A percentile compares a stretch with the other conserved stretches of the same genome.
phyloP scores from a whole-genome alignment of 2,888 invertebrate species.

The Scaptodrosophila latifasciaeformis region DNA sequence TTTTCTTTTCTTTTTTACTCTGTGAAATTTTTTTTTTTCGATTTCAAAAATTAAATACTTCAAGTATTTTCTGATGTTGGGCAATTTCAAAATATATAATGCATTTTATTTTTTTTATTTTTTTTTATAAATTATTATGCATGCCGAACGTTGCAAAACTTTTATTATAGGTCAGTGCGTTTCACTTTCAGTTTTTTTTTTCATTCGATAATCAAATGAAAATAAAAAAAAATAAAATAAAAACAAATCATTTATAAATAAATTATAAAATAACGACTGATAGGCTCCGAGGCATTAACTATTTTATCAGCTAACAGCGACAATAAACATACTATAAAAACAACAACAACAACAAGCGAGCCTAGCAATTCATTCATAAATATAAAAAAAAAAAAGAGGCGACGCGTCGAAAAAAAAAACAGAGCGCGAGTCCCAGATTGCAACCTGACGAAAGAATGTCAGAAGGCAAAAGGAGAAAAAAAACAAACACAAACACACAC shows the following conservation, averaged over 20 bases:
- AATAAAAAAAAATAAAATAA: constrained; percentile 28
- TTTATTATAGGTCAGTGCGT: constrained; percentile 64
- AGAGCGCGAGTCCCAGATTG: no score
- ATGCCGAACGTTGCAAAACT: constrained; percentile 42
- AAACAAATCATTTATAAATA: background rate
- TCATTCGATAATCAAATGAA: constrained; percentile 19
- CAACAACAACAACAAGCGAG: constrained; percentile 21
- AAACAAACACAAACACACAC: no score
- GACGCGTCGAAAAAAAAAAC: no score
- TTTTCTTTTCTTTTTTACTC: no score
- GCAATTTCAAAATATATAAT: constrained; percentile 31
- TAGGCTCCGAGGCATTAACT: constrained; percentile 37
- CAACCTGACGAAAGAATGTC: no score
- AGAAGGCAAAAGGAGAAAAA: no score
- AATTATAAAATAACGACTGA: background rate
- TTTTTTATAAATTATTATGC: background rate
- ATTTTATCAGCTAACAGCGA: constrained; percentile 48
- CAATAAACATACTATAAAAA: constrained; percentile 4
- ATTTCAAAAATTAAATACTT: no score
- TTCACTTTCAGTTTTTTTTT: constrained; percentile 49
- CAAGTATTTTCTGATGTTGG: no score
- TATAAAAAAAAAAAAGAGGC: constrained; percentile 18
- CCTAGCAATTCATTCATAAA: constrained; percentile 51
- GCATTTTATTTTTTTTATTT: constrained; percentile 10
- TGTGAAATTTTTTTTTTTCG: no score